Evolutionary conservation across 2,113 vertebrate genomes (phyloP), one percentile per base, ranked within the genome.

Genomic region (Eublepharis macularius): DNA sequence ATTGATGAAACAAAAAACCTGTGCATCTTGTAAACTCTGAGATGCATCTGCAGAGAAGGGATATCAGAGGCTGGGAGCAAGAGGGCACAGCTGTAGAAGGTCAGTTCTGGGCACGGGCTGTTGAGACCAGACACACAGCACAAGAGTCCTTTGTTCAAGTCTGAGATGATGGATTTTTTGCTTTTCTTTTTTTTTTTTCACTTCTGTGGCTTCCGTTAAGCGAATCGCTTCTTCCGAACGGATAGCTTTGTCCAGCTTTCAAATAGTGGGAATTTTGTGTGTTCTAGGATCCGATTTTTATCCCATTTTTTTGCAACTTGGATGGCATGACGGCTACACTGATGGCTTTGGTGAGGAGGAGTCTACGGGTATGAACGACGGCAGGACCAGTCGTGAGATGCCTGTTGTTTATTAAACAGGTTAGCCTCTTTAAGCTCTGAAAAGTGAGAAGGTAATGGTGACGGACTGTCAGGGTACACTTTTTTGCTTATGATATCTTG

Each of bases 1-100:
- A 96, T 93, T 92, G 92, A 87, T 32, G 88, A 92, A 92, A 92
- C 93, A 93, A 93, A 41, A 29, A 29, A 51, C 41, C 21, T 19
- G 47, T 9, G n/a, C 29, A 65, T 45, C 26, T 49, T 86, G 92
- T 94, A 93, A 91, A 92, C 94, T 96, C 92, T 83, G 93, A 89
- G 91, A 96, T 91, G 94, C 94, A 95, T 96, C 96, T 96, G 95
- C 94, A 92, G 90, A 29, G 77, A 91, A 32, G 88, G 84, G 87
- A 49, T 69, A 86, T 91, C 86, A 72, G 90, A 89, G 89, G 92
- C 81, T 43, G 65, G 57, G 45, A 43, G 43, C 77, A 76, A 81
- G 89, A 88, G 80, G 87, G 92, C 91, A 93, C 17, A 91, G 4
- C 76, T 41, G 39, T 12, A 39, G 21, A 32, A 24, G 24, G n/a